A percentile compares a stretch with the other conserved stretches of the same genome.
phyloP scores from a whole-genome alignment of 2,888 invertebrate genomes.

The Leptopterna dolabrata region DNA sequence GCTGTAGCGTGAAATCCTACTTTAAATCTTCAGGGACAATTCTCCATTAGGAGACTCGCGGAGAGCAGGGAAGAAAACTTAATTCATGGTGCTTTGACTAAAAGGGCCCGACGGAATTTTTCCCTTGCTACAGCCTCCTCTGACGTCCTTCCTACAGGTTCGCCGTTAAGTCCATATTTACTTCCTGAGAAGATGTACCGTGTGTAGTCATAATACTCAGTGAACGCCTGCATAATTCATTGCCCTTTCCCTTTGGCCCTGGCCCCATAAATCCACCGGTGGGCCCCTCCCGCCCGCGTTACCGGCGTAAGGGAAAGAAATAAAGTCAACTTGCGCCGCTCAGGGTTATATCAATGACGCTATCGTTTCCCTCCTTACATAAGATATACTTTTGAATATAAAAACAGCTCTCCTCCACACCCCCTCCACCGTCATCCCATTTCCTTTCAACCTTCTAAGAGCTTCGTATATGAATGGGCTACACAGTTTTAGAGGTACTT shows the following conservation, averaged over 20 bases:
- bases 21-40: not conserved
- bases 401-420: not conserved
- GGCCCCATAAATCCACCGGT: constrained; percentile 23
- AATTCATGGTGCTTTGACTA: constrained; percentile 26
- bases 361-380: constrained; percentile 15
- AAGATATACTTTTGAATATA: constrained; percentile 51
- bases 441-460: constrained; percentile 43
- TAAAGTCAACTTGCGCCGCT: constrained; percentile 43
- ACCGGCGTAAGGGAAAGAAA: constrained; percentile 28
- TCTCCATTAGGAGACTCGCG: not conserved
- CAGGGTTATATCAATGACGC: constrained; percentile 42
- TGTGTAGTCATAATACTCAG: constrained; percentile 48
- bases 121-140: not conserved
- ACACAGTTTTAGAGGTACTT: constrained; percentile 37
- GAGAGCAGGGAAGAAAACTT: not conserved
- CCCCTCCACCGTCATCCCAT: not conserved
- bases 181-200: constrained; percentile 49
- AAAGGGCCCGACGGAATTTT: not conserved
- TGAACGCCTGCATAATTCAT: constrained; percentile 49
- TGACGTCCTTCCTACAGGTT: not conserved
- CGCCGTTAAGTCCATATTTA: constrained; percentile 45
- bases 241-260: constrained; percentile 18
- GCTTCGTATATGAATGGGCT: constrained; percentile 39
- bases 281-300: constrained; percentile 1
- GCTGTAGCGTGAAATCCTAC: not conserved